These are phyloP conservation scores for Xestia xanthographa DNA, from an alignment of 2,888 invertebrate species.

Conservation along the genomic window DNA sequence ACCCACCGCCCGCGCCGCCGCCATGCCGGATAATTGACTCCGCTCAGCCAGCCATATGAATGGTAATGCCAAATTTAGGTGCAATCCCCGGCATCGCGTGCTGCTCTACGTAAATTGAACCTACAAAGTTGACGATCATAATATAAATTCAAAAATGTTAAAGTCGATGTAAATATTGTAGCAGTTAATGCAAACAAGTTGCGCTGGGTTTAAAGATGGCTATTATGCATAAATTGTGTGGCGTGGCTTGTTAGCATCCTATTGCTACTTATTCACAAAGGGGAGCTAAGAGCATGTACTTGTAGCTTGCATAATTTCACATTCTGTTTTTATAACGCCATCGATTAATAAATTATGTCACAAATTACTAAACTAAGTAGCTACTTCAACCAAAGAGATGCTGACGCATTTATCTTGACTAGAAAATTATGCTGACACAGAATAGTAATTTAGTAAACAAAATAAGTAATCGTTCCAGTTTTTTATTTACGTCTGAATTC, in stretches of 20 bases:
- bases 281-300: conserved; percentile 41
- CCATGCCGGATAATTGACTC: conserved; percentile 70
- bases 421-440: conserved; percentile 52
- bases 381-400: conserved; percentile 14
- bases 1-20: conserved; percentile 33
- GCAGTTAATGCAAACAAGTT: conserved; percentile 52
- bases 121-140: conserved; percentile 59
- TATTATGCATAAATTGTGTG: conserved; percentile 51
- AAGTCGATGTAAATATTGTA: conserved; percentile 51
- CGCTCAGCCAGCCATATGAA: conserved; percentile 67
- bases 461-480: conserved; percentile 53
- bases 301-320: conserved; percentile 31
- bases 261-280: conserved; percentile 58
- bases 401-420: conserved; percentile 27
- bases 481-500: conserved; percentile 62
- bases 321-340: conserved; percentile 31
- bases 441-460: conserved; percentile 61
- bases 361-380: conserved; percentile 3
- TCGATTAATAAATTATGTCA: conserved; percentile 30
- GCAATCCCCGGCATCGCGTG: conserved; percentile 62
- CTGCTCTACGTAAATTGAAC: conserved; percentile 61
- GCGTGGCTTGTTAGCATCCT: conserved; percentile 45
- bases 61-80: conserved; percentile 69
- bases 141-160: conserved; percentile 60
- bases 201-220: conserved; percentile 53